Evolutionary conservation across 1,140 invertebrate species (phyloP), one percentile per base, ranked within the genome.

Genomic region (Drosophila murphyi): DNA sequence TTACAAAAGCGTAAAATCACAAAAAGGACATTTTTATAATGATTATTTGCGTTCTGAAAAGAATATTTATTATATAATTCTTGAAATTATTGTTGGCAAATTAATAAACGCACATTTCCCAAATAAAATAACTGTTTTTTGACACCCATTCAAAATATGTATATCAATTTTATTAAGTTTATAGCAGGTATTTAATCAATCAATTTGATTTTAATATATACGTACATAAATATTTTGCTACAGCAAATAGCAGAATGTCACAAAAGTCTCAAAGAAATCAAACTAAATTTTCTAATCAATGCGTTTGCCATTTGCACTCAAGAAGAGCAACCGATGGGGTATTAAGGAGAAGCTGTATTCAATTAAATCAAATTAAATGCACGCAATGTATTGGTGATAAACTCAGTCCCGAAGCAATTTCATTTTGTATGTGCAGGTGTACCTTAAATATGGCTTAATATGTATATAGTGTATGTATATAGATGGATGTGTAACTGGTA

Each of bases 341-440:
- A 39, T 41, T 20, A 5, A 20, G 34, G 4, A 39, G 8, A 28
- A 31, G 28, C 35, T 70, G 34, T 55, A 29, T 69, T 10, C 32
- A 62, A 47, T 63, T 43, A 56, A 48, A 56, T 34, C 2, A 4
- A n/a, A 56, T 37, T 47, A 63, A 39, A 31, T 32, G 41, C 50
- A 47, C 28, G 37, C 61, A 55, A 54, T 56, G 51, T 45, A 69
- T 28, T 31, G 12, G 6, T 32, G 8, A 60, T 43, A 6, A 45
- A 32, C n/a, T 28, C 2, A 8, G 20, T n/a, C 50, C 2, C 4
- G 0, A 2, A 48, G 35, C 60, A 31, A 12, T n/a, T 29, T 10
- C 8, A 12, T 41, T 39, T 8, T 43, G 55, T 54, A 20, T 41
- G 52, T 35, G 37, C 51, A 20, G 3, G 50, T 47, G 31, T 7